Base-by-base conservation (phyloP, 2,888 invertebrate species). In the Heliconius hortense region DNA sequence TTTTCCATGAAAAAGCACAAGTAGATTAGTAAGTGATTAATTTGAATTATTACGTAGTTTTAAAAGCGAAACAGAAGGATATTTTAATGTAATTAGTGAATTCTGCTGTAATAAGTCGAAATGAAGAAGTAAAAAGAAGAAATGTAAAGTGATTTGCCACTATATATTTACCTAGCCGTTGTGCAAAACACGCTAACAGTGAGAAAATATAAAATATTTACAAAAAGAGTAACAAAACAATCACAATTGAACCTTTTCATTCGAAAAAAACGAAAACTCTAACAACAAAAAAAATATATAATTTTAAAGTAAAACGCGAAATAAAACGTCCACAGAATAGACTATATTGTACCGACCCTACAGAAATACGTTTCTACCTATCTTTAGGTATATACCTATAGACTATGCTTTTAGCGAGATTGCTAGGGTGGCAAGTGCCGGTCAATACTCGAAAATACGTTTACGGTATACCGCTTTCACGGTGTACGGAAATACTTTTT, bases 391-490 rank as follows among this genome's bases (percentile, higher is more conserved):
- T 18, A 26, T 73, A 67, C 8, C 35, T 48, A 85, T 84, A 86
- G 84, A 82, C 84, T 81, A 89, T 86, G 90, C 90, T 90, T 90
- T 90, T 90, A 90, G 89, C 86, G 82, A 85, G 86, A 89, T 90
- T 89, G 87, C 84, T 84, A 84, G 84, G 84, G 85, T 83, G 86
- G 85, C 86, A 84, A 86, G 86, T 86, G 88, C 82, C 86, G 87
- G 88, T 86, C 88, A 85, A 87, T 85, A 87, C 87, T 86, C 82
- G 81, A 85, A 84, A 86, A 86, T 82, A 81, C 83, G 83, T 84
- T 87, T 86, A 85, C 83, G 84, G 85, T 83, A 21, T 71, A 35
- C 74, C 80, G 77, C 70, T 78, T 78, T 76, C 74, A 69, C 26
- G 69, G 69, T 69, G 13, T 56, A 35, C 56, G 24, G 48, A 53